Evolutionary conservation across 2,113 vertebrate species (phyloP).

Genomic region (Prietella phreatophila): DNA sequence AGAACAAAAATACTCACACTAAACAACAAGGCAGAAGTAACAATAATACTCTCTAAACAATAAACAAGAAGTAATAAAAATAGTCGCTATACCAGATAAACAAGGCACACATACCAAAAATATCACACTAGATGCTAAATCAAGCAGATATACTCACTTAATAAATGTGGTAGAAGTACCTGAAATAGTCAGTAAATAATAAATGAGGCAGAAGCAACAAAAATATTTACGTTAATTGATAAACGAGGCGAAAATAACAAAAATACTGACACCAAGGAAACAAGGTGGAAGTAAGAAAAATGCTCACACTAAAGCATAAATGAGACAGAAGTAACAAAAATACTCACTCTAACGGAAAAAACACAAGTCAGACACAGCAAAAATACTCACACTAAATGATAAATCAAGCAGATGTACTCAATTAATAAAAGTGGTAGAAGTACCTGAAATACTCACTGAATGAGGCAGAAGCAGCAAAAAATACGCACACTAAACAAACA

Average conservation of each 20-base stretch:
- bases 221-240: too few relatives aligned
- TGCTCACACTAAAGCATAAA: too few relatives aligned
- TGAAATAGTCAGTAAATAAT: neutral
- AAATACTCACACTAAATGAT: neutral
- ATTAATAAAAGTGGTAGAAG: neutral
- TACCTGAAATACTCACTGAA: neutral
- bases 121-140: neutral
- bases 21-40: neutral
- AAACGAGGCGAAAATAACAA: too few relatives aligned
- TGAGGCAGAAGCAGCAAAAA: neutral
- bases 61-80: neutral
- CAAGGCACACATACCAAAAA: neutral
- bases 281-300: too few relatives aligned
- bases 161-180: neutral
- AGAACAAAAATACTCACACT: neutral
- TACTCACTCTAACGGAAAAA: neutral
- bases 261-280: too few relatives aligned
- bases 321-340: neutral
- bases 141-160: neutral
- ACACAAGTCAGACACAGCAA: neutral
- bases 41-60: neutral
- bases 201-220: neutral
- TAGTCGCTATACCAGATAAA: neutral
- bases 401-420: neutral
- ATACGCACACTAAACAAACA: neutral